phyloP scores from a whole-genome alignment of 2,888 invertebrate species.

The Tipula confusa region DNA sequence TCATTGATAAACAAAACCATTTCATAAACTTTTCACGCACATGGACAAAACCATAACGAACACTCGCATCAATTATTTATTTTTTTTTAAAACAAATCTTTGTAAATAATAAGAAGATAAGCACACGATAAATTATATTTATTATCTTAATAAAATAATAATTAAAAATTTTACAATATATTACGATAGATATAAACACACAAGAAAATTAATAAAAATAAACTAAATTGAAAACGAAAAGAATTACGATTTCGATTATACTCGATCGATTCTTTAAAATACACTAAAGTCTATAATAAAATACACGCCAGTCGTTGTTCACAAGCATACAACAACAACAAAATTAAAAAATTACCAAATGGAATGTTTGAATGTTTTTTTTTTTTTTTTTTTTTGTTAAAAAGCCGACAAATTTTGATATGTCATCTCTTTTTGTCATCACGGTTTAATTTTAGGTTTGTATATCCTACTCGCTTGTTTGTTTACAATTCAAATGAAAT shows the following conservation, averaged over 20 bases:
- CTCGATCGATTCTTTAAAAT: constrained; percentile 28
- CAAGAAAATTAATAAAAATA: neutral
- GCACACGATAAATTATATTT: neutral
- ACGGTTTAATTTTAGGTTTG: neutral
- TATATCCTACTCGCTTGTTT: neutral
- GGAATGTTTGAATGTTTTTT: neutral
- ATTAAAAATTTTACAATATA: neutral
- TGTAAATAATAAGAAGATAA: neutral
- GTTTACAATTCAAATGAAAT: neutral
- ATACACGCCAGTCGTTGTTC: neutral
- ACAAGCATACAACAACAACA: neutral
- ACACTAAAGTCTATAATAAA: neutral
- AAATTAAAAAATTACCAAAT: neutral
- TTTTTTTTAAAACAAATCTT: neutral
- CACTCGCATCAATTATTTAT: neutral
- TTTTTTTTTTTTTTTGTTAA: neutral
- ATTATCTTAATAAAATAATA: neutral
- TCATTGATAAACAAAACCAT: neutral
- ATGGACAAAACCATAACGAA: neutral
- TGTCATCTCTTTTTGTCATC: neutral
- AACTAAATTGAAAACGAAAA: neutral
- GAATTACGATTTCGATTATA: neutral
- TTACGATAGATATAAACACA: neutral
- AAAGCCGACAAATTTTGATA: constrained; percentile 4
- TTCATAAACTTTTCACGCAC: constrained; percentile 5